Percentiles rank a stretch among this genome's conserved stretches.
phyloP scores from a whole-genome alignment of 2,113 vertebrate species.

The Toxotes jaculatrix region DNA sequence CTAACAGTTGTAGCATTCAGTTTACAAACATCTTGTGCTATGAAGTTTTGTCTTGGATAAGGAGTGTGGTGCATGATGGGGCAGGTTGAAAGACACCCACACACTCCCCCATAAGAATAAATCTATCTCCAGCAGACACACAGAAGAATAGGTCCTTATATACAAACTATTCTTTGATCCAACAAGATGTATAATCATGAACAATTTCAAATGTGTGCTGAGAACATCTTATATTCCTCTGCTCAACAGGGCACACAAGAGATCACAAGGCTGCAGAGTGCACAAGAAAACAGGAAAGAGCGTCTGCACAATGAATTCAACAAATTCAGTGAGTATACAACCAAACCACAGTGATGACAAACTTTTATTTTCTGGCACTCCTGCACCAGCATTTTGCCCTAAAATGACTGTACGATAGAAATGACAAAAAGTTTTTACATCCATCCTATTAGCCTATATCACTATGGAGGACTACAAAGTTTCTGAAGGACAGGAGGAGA shows the following conservation, averaged over 20 bases:
- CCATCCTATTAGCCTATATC: neutral
- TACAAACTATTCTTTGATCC: neutral
- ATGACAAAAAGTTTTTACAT: neutral
- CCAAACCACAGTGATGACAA: neutral
- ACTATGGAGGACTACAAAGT: neutral
- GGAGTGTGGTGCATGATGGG: no score
- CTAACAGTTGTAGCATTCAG: no score
- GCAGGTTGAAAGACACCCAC: no score
- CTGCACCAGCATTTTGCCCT: neutral
- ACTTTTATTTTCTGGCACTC: no score
- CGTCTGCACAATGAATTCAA: neutral
- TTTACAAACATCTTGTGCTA: no score
- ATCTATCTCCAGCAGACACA: neutral
- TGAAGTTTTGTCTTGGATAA: no score
- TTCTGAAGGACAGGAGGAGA: slow-evolving; percentile 4
- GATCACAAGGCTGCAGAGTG: neutral
- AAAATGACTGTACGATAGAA: neutral
- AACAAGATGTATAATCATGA: neutral
- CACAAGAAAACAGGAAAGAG: neutral
- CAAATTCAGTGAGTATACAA: neutral
- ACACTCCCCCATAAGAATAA: no score
- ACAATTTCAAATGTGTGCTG: neutral
- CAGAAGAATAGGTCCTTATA: neutral
- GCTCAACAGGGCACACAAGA: neutral
- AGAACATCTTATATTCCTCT: neutral